A percentile compares a stretch with the other conserved stretches of the same genome.
Evolutionary conservation across 1,140 invertebrate species (phyloP).

Genomic region (Lamellibrachia luymesi): DNA sequence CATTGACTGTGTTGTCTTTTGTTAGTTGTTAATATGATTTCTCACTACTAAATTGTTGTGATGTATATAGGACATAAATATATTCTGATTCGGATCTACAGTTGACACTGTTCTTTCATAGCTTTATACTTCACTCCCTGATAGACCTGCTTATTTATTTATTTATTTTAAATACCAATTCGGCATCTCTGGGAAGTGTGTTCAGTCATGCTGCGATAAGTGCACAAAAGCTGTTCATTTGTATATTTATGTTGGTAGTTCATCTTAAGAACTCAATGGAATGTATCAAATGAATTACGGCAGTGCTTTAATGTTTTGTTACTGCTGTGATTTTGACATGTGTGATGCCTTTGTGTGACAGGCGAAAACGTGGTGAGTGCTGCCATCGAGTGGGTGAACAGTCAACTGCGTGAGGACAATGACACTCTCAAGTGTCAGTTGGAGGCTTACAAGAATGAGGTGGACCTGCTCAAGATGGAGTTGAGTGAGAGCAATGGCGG

Average conservation of each 20-base stretch:
- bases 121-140: no score
- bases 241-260: no score
- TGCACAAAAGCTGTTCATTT: no score
- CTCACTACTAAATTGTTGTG: no score
- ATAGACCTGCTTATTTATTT: neutral
- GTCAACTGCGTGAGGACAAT: slow-evolving; percentile 74
- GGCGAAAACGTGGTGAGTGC: neutral
- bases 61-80: no score
- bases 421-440: slow-evolving; percentile 87
- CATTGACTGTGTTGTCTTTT: neutral
- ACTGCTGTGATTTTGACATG: neutral
- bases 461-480: slow-evolving; percentile 66
- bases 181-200: no score
- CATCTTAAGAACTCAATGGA: neutral
- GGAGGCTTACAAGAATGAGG: slow-evolving; percentile 92
- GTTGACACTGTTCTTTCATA: no score
- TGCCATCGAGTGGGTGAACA: slow-evolving; percentile 22
- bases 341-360: neutral
- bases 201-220: no score
- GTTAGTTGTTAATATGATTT: no score
- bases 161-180: no score
- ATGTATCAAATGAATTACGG: neutral
- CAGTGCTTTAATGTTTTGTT: neutral
- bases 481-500: slow-evolving; percentile 63
- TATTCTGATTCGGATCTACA: no score